A percentile compares a stretch with the other conserved stretches of the same genome.
These are phyloP conservation scores for Aptenodytes forsteri DNA, from an alignment of 2,113 vertebrate genomes.

Conservation along the genomic window DNA sequence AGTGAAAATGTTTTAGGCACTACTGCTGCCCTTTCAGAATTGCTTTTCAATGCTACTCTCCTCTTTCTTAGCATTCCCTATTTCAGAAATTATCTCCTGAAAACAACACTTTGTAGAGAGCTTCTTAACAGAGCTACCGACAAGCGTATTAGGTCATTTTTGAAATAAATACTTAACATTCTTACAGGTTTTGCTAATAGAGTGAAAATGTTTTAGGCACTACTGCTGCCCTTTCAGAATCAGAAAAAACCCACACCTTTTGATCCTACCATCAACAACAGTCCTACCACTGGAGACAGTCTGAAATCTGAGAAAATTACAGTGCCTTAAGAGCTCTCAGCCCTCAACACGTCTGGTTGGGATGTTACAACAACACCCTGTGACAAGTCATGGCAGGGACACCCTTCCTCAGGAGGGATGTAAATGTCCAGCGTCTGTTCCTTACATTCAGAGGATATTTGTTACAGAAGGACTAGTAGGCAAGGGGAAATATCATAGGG, in stretches of 20 bases:
- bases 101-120: background rate
- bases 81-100: background rate
- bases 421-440: background rate
- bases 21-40: background rate
- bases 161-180: background rate
- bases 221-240: background rate
- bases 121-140: background rate
- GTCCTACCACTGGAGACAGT: background rate
- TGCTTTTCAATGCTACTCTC: accelerated
- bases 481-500: background rate
- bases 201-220: background rate
- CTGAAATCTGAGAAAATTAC: background rate
- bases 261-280: background rate
- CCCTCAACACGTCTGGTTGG: background rate
- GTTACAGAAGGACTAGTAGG: background rate
- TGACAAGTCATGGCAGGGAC: background rate
- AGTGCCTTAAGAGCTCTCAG: background rate
- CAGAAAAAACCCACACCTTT: background rate
- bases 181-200: background rate
- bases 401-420: background rate
- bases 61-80: background rate
- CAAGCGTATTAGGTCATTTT: background rate
- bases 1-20: background rate
- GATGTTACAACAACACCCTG: background rate
- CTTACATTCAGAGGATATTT: background rate